Conservation (phyloP, 2,888 invertebrate genomes). For the Drosophila suboccidentalis region DNA sequence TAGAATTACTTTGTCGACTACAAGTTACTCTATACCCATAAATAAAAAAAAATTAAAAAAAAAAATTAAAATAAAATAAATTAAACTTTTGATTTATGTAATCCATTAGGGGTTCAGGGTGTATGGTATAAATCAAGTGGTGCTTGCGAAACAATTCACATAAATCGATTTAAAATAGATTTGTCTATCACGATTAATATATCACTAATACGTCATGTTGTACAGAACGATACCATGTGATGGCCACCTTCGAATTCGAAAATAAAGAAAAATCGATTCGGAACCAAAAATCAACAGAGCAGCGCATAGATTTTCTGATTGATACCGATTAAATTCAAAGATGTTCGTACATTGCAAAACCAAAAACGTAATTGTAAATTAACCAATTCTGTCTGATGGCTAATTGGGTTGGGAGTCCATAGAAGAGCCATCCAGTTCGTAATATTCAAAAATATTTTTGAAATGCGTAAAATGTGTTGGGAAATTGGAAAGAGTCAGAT, state of each 20-base stretch:
- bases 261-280: constrained; percentile 21
- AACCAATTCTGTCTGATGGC: constrained; percentile 35
- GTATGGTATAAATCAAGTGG: constrained; percentile 28
- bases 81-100: too few relatives aligned
- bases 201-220: constrained; percentile 67
- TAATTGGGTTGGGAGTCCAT: constrained; percentile 15
- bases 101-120: constrained; percentile 6
- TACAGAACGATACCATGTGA: constrained; percentile 58
- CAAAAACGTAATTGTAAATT: constrained; percentile 38
- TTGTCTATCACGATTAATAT: constrained; percentile 56
- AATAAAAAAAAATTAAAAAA: background rate
- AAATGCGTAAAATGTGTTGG: constrained; percentile 50
- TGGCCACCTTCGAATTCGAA: constrained; percentile 22
- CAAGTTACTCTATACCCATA: background rate
- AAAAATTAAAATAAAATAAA: too few relatives aligned
- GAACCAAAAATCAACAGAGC: constrained; percentile 51
- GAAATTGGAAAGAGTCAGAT: constrained; percentile 25
- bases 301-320: constrained; percentile 45
- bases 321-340: constrained; percentile 43
- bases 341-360: constrained; percentile 24
- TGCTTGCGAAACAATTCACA: constrained; percentile 42
- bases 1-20: background rate
- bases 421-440: constrained; percentile 5
- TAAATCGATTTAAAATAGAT: constrained; percentile 69
- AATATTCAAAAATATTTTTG: constrained; percentile 36